phyloP scores from a whole-genome alignment of 2,113 vertebrate genomes.

The Numenius arquata region DNA sequence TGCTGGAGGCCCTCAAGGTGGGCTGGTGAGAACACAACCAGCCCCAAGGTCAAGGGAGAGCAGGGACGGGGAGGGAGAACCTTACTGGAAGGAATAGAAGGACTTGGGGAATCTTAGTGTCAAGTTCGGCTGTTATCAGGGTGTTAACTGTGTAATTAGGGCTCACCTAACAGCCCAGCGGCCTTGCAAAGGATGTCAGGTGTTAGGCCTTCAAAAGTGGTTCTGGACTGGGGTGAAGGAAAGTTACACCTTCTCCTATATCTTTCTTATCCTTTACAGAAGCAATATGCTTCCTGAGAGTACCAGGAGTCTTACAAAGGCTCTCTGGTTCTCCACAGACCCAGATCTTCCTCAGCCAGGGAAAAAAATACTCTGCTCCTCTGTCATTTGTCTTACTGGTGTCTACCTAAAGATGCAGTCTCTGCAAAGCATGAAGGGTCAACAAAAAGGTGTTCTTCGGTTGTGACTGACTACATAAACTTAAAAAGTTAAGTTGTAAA shows the following conservation, averaged over 20 bases:
- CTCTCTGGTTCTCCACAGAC: neutral
- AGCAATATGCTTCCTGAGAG: neutral
- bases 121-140: too few species aligned
- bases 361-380: neutral
- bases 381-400: neutral
- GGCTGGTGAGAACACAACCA: neutral
- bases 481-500: too few species aligned
- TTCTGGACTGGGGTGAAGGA: neutral
- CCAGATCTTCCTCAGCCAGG: neutral
- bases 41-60: too few species aligned
- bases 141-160: accelerated
- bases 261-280: neutral
- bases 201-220: neutral
- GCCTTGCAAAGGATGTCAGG: neutral
- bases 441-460: neutral
- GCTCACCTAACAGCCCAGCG: accelerated
- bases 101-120: accelerated
- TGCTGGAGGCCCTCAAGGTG: too few species aligned
- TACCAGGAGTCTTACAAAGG: neutral
- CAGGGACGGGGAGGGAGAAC: neutral
- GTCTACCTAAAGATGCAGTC: neutral
- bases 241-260: accelerated
- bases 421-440: accelerated
- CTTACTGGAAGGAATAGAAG: neutral
- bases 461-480: neutral